These are phyloP conservation scores for Ctenopoma multispine DNA, from an alignment of 2,797 vertebrate genomes.

Conservation along the genomic window DNA sequence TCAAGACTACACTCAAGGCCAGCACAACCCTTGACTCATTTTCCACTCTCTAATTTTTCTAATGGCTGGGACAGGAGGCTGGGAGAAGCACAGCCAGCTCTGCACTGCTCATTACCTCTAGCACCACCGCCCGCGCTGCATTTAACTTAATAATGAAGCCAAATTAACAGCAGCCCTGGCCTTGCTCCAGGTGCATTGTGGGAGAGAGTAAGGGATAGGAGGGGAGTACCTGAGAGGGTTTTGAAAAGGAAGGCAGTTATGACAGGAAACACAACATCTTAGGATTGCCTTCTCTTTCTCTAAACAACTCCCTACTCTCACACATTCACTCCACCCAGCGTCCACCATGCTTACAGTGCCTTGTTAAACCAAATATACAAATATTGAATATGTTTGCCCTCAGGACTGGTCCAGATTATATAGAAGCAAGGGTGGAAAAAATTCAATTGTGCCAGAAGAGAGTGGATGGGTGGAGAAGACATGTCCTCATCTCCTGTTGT, in stretches of 20 bases:
- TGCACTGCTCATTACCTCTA: slow-evolving; percentile 88
- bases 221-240: slow-evolving; percentile 67
- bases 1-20: slow-evolving; percentile 84
- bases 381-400: slow-evolving; percentile 12
- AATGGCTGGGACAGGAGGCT: slow-evolving; percentile 85
- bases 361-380: slow-evolving; percentile 26
- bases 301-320: slow-evolving; percentile 29
- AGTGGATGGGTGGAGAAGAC: slow-evolving; percentile 48
- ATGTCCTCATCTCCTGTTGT: slow-evolving; percentile 59
- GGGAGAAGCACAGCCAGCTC: slow-evolving; percentile 82
- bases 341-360: slow-evolving; percentile 13
- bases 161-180: slow-evolving; percentile 87
- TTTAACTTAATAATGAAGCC: slow-evolving; percentile 87
- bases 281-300: slow-evolving; percentile 29
- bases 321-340: slow-evolving; percentile 10
- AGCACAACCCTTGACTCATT: slow-evolving; percentile 85
- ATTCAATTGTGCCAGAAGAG: slow-evolving; percentile 36
- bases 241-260: slow-evolving; percentile 60
- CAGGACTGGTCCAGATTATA: background rate
- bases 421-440: slow-evolving; percentile 7
- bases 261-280: slow-evolving; percentile 57
- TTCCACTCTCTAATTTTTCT: slow-evolving; percentile 90
- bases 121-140: slow-evolving; percentile 80
- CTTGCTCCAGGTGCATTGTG: slow-evolving; percentile 81
- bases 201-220: slow-evolving; percentile 68